Conservation (phyloP, 2,797 vertebrate species). For the Cynopterus sphinx region DNA sequence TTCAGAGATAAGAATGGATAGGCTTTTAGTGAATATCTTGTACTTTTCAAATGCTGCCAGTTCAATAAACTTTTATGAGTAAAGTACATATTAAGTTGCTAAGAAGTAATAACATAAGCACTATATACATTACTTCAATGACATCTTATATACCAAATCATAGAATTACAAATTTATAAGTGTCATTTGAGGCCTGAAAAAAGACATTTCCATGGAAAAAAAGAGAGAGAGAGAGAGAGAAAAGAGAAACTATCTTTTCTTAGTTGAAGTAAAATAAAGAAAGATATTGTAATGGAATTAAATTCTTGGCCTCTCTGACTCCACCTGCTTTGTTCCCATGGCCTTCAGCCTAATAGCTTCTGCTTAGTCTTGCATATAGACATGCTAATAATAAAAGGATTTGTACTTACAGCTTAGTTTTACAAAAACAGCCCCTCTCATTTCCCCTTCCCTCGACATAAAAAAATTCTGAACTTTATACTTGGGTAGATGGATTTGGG, state of each 20-base stretch:
- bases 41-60: background rate
- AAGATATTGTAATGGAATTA: background rate
- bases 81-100: background rate
- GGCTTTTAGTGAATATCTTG: background rate
- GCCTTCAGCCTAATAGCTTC: too few species aligned
- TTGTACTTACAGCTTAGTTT: too few species aligned
- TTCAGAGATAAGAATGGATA: background rate
- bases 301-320: too few species aligned
- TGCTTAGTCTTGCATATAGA: too few species aligned
- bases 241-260: background rate
- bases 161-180: background rate
- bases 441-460: too few species aligned
- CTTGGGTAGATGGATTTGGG: background rate
- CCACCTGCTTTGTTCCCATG: too few species aligned
- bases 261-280: background rate
- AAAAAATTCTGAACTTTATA: too few species aligned
- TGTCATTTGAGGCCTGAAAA: background rate
- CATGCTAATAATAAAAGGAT: too few species aligned
- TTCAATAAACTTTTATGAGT: background rate
- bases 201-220: background rate
- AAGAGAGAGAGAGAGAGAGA: too few species aligned
- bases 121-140: background rate
- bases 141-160: background rate
- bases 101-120: background rate
- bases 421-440: too few species aligned